Evolutionary conservation across 1,140 invertebrate genomes (phyloP).

Genomic region (Globodera rostochiensis): DNA sequence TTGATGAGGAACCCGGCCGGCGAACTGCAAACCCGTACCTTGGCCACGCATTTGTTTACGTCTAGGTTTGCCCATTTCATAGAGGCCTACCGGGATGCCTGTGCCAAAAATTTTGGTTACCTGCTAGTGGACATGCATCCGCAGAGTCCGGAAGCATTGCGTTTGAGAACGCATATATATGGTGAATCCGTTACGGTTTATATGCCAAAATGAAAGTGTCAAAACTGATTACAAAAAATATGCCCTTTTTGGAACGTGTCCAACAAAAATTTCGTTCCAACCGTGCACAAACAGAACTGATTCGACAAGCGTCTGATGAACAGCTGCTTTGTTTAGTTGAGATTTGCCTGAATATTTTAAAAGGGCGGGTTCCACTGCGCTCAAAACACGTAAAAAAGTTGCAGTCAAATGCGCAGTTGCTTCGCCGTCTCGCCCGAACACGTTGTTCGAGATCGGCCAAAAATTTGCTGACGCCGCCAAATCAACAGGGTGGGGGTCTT

Average conservation of each 20-base stretch:
- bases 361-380: constrained; percentile 19
- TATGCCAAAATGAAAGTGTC: neutral
- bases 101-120: constrained; percentile 28
- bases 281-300: neutral
- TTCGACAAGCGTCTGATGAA: constrained; percentile 10
- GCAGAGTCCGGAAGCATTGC: constrained; percentile 16
- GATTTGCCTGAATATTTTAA: constrained; percentile 34
- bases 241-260: neutral
- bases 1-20: constrained; percentile 38
- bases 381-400: neutral
- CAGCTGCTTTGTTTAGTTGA: constrained; percentile 23
- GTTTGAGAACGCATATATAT: constrained; percentile 32
- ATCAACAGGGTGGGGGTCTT: constrained; percentile 18
- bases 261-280: neutral
- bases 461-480: neutral
- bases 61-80: constrained; percentile 16
- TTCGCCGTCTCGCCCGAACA: constrained; percentile 7
- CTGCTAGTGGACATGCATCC: constrained; percentile 34
- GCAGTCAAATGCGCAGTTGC: constrained; percentile 7
- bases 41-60: constrained; percentile 34
- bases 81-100: neutral
- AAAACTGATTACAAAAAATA: constrained; percentile 1
- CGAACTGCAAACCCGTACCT: constrained; percentile 32
- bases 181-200: too few species aligned
- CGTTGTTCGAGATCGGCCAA: constrained; percentile 15